A percentile compares a stretch with the other conserved stretches of the same genome.
phyloP scores from a whole-genome alignment of 2,797 vertebrate species.

The Antennarius maculatus region DNA sequence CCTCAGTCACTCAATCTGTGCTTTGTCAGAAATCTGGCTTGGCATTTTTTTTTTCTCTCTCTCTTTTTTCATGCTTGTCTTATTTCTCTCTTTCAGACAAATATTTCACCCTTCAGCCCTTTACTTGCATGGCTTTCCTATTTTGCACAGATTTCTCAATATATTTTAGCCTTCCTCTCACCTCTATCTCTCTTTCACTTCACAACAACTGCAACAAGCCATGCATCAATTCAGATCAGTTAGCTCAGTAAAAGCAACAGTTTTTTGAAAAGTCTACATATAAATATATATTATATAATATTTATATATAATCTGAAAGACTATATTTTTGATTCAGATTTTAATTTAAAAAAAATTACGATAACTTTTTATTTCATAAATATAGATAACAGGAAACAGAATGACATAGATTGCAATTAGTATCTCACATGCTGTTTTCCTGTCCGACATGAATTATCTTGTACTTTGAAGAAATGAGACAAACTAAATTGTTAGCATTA shows the following conservation, averaged over 20 bases:
- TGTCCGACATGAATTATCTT: conserved; percentile 11
- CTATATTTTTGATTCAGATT: too few species aligned
- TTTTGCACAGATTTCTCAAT: conserved; percentile 5
- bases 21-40: conserved; percentile 11
- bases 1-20: conserved; percentile 11
- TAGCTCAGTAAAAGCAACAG: conserved; percentile 27
- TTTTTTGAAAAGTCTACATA: conserved; percentile 18
- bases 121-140: background rate
- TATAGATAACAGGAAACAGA: conserved; percentile 2
- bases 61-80: conserved; percentile 23
- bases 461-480: conserved; percentile 11
- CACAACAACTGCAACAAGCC: conserved; percentile 35
- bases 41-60: conserved; percentile 13
- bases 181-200: conserved; percentile 32
- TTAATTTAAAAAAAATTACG: too few species aligned
- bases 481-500: conserved; percentile 17
- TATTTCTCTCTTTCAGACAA: conserved; percentile 6
- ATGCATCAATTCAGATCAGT: conserved; percentile 53
- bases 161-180: conserved; percentile 11
- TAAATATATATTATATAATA: too few species aligned
- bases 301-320: too few species aligned
- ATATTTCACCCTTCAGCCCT: conserved; percentile 19
- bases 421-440: conserved; percentile 6
- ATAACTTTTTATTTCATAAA: too few species aligned
- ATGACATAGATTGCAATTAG: conserved; percentile 4